Evolutionary conservation across 2,888 invertebrate genomes (phyloP).

Genomic region (Amblyjoppa proteus): DNA sequence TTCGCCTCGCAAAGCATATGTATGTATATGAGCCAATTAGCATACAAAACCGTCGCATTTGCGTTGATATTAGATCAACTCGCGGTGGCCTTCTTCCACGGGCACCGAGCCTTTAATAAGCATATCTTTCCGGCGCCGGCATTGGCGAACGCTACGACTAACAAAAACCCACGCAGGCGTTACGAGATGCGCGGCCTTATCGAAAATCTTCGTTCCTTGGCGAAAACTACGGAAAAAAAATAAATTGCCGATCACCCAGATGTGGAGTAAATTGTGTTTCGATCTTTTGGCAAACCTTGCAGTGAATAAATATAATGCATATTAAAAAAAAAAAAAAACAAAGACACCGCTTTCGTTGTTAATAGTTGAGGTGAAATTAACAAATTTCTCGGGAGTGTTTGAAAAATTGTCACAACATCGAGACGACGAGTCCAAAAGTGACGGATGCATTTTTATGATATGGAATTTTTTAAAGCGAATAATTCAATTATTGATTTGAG

Average conservation of each 20-base stretch:
- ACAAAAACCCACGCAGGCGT: background rate
- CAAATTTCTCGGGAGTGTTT: background rate
- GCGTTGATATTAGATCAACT: slow-evolving; percentile 76
- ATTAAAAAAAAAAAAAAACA: background rate
- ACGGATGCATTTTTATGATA: background rate
- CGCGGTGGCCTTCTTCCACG: slow-evolving; percentile 36
- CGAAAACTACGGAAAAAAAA: background rate
- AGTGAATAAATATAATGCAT: background rate
- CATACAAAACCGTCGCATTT: slow-evolving; percentile 79
- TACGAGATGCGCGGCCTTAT: background rate
- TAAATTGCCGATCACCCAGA: background rate
- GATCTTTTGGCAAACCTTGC: background rate
- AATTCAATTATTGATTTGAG: slow-evolving; percentile 11
- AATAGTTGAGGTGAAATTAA: background rate
- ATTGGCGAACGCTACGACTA: background rate
- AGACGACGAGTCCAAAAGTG: background rate
- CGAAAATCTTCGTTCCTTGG: background rate
- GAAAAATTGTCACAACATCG: background rate
- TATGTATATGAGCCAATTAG: slow-evolving; percentile 79
- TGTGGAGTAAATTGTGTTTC: background rate
- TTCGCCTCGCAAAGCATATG: slow-evolving; percentile 68
- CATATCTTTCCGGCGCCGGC: slow-evolving; percentile 67
- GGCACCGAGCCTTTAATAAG: slow-evolving; percentile 69
- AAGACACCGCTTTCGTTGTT: background rate
- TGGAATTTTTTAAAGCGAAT: background rate